phyloP scores from a whole-genome alignment of 1,140 invertebrate species.

The Stegodyphus mimosarum region DNA sequence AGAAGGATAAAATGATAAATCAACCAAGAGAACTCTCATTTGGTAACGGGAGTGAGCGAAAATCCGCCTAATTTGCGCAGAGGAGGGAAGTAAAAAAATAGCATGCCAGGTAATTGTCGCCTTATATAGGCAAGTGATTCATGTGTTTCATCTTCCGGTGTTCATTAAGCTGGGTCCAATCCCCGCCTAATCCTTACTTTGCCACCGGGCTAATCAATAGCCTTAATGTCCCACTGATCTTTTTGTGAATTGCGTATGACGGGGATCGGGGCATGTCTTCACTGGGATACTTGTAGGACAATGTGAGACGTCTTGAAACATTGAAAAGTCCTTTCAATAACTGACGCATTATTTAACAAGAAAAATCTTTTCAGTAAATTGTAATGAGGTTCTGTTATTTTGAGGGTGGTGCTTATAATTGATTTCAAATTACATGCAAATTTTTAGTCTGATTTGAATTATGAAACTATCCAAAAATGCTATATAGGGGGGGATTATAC shows the following conservation, averaged over 20 bases:
- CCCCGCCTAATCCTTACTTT: constrained; percentile 56
- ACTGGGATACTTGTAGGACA: not conserved
- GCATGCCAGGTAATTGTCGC: constrained; percentile 54
- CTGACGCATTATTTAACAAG: too few relatives aligned
- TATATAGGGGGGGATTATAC: too few relatives aligned
- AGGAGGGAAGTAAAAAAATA: constrained; percentile 8
- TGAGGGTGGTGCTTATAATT: too few relatives aligned
- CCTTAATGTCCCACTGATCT: constrained; percentile 57
- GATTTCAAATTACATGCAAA: too few relatives aligned
- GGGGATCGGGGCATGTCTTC: not conserved
- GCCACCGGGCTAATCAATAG: constrained; percentile 56
- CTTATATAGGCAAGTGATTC: constrained; percentile 54
- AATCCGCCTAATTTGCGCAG: constrained; percentile 36
- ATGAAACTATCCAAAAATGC: too few relatives aligned
- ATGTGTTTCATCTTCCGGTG: constrained; percentile 58
- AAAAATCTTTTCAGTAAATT: too few relatives aligned
- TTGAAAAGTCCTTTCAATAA: too few relatives aligned
- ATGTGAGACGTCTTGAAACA: too few relatives aligned
- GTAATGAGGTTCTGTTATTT: too few relatives aligned
- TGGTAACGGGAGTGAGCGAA: constrained; percentile 3
- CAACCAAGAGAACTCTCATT: constrained; percentile 25
- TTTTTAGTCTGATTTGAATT: too few relatives aligned
- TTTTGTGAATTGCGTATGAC: constrained; percentile 23
- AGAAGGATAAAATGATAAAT: constrained; percentile 39
- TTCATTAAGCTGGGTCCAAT: constrained; percentile 44